Evolutionary conservation across 1,140 invertebrate species (phyloP), one percentile per base, ranked within the genome.

Genomic region (Bombus pyrosoma): DNA sequence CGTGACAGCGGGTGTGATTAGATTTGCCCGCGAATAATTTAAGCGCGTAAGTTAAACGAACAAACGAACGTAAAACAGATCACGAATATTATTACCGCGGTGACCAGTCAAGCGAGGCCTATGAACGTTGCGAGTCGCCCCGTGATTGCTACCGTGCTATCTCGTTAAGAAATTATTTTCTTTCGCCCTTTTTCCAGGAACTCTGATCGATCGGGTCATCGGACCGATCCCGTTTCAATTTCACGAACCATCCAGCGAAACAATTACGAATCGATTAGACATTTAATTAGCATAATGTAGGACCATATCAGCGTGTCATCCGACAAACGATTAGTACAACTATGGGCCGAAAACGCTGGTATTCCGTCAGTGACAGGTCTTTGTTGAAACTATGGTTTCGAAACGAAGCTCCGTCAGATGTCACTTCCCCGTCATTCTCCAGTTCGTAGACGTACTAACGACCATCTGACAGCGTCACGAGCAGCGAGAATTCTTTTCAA

Each of bases 241-340:
- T 66, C 18, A 37, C 41, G n/a, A 34, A 53, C 1, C 59, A 32
- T 8, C 2, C 41, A 59, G 43, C 41, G 68, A 86, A 53, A 86
- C 69, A 74, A 88, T 88, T 86, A 86, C 72, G 69, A 53, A 22
- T 53, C 47, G 47, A 22, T 53, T 22, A 13, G 91, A 91, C 87
- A 76, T 91, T 90, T 90, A 92, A 91, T 93, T 92, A 93, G 86
- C 90, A 91, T 91, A 92, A 91, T 75, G 86, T 68, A 80, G 80
- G 85, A 66, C 75, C 18, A 22, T 22, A 22, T 53, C 18, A 5
- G 5, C 83, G 73, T 88, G 91, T 81, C 81, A 74, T 88, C 47
- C 6, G 47, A 0, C 18, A 22, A 53, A 22, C 6, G 18, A 53
- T 22, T 53, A 62, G 18, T 22, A 53, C 18, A 22, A 53, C 5